A percentile compares a stretch with the other conserved stretches of the same genome.
Conservation (phyloP, 2,113 vertebrate genomes). For the Zosterops lateralis region DNA sequence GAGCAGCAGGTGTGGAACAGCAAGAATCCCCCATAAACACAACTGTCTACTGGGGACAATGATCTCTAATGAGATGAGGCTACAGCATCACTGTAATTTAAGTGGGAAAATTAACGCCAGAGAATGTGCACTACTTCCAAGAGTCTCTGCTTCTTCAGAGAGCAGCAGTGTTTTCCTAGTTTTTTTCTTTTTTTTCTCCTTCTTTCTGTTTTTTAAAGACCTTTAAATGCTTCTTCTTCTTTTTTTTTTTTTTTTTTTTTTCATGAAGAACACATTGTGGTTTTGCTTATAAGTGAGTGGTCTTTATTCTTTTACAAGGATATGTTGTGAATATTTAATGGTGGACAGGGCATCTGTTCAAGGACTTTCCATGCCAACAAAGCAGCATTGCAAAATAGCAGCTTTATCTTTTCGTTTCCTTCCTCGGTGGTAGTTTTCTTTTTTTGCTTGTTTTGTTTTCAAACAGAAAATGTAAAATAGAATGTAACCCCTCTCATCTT, state of each 20-base stretch:
- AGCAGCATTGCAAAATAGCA: slow-evolving; percentile 20
- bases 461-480: neutral
- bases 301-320: slow-evolving; percentile 58
- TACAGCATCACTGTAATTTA: slow-evolving; percentile 85
- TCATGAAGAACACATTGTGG: neutral
- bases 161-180: neutral
- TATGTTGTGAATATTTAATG: slow-evolving; percentile 68
- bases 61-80: slow-evolving; percentile 85
- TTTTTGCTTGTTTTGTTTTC: neutral
- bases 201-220: neutral
- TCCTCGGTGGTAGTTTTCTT: neutral
- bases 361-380: slow-evolving; percentile 48
- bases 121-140: slow-evolving; percentile 72
- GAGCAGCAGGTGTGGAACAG: slow-evolving; percentile 97
- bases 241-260: neutral
- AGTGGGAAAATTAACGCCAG: slow-evolving; percentile 86
- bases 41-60: slow-evolving; percentile 86
- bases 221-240: neutral
- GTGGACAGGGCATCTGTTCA: slow-evolving; percentile 56
- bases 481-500: neutral
- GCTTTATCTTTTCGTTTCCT: slow-evolving; percentile 51
- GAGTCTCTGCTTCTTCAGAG: slow-evolving; percentile 69
- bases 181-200: neutral
- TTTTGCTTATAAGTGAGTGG: slow-evolving; percentile 35
- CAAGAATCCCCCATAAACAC: slow-evolving; percentile 91